Evolutionary conservation across 2,797 vertebrate species (phyloP).

Genomic region (Nasua narica): DNA sequence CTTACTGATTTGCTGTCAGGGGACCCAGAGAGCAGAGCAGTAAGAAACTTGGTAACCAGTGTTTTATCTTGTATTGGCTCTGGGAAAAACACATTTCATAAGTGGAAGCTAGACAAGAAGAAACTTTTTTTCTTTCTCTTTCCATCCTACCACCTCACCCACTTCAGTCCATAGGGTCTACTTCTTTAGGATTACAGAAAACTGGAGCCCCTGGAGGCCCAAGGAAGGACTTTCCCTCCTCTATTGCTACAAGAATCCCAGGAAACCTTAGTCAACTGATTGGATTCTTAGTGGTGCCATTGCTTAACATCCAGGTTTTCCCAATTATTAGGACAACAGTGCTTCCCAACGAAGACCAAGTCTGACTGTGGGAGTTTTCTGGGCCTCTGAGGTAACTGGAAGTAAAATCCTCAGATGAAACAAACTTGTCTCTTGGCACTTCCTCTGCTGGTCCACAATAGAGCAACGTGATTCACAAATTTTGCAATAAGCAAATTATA

Average conservation of each 20-base stretch:
- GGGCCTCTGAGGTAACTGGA: neutral
- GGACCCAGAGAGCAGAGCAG: neutral
- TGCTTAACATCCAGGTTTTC: neutral
- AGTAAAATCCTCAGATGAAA: neutral
- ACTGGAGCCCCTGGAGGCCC: neutral
- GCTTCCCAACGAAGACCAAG: neutral
- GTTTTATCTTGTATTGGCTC: neutral
- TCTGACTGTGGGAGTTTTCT: neutral
- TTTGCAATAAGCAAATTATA: neutral
- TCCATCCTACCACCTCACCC: neutral
- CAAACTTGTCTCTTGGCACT: neutral
- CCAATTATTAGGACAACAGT: neutral
- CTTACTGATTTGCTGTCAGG: neutral
- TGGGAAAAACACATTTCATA: neutral
- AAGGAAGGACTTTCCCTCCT: neutral
- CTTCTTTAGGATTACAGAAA: neutral
- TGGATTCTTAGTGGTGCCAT: neutral
- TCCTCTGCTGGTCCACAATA: constrained; percentile 2
- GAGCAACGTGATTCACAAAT: neutral
- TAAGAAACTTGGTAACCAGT: neutral
- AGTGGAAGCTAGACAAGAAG: neutral
- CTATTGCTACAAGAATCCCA: neutral
- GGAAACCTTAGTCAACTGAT: neutral
- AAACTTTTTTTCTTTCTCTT: neutral
- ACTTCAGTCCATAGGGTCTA: neutral